Evolutionary conservation across 2,888 invertebrate genomes (phyloP).

Genomic region (Spodoptera littoralis): DNA sequence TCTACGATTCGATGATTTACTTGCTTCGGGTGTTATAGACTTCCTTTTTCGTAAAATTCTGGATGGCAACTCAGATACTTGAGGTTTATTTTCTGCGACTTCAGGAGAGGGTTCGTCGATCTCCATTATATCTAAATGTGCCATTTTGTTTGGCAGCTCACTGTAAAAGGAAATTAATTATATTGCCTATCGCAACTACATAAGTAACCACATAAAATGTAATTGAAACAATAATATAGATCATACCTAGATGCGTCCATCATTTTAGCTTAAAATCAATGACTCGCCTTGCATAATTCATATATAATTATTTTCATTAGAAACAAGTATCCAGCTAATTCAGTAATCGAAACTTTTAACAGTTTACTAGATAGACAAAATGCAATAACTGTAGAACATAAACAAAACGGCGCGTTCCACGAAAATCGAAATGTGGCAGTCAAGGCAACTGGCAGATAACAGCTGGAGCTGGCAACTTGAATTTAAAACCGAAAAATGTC

Average conservation of each 20-base stretch:
- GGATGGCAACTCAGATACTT: conserved; percentile 64
- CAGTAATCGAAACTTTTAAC: no score
- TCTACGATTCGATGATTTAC: conserved; percentile 80
- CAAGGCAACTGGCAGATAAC: no score
- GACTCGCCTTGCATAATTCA: conserved; percentile 23
- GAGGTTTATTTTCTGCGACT: conserved; percentile 55
- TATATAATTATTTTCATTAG: not conserved
- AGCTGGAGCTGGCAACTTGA: no score
- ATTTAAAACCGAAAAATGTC: no score
- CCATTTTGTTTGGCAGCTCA: conserved; percentile 84
- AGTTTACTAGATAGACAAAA: no score
- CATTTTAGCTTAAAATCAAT: conserved; percentile 18
- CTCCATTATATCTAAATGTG: conserved; percentile 84
- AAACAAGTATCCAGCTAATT: conserved; percentile 7
- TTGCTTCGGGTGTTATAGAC: conserved; percentile 72
- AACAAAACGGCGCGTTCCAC: no score
- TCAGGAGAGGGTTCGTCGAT: conserved; percentile 64
- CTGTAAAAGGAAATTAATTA: conserved; percentile 53
- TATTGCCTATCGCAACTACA: not conserved
- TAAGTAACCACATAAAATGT: no score
- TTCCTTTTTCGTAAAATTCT: conserved; percentile 81
- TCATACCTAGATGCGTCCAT: conserved; percentile 71
- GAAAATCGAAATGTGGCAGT: no score
- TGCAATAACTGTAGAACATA: no score
- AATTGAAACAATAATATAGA: conserved; percentile 6